Conservation (phyloP, 2,113 vertebrate species). For the Podilymbus podiceps region DNA sequence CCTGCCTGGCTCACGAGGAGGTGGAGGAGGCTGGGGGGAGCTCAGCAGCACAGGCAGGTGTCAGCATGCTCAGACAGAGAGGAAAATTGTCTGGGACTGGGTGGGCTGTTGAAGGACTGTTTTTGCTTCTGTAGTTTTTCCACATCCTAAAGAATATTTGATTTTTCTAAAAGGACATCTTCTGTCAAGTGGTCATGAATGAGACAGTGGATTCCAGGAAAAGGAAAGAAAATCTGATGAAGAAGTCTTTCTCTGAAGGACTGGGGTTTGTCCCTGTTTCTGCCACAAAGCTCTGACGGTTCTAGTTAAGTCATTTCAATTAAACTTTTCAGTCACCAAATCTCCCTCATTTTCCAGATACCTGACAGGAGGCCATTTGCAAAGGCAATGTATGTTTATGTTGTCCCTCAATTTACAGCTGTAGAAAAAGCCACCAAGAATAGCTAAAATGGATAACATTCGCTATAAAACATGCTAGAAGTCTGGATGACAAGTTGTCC, state of each 20-base stretch:
- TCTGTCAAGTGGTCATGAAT: not conserved
- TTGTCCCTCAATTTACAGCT: not conserved
- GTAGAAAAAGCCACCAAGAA: not conserved
- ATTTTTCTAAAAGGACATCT: not conserved
- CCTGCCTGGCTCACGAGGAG: not conserved
- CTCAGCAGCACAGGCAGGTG: not conserved
- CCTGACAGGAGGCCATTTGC: not conserved
- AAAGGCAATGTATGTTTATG: not conserved
- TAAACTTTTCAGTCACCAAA: not conserved
- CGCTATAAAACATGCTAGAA: not conserved
- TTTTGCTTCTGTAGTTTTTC: not conserved
- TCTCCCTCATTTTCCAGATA: accelerated
- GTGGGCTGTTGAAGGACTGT: not conserved
- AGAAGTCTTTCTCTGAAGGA: not conserved
- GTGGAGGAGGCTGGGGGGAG: not conserved
- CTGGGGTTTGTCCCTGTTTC: not conserved
- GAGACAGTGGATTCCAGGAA: not conserved
- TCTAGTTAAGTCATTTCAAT: not conserved
- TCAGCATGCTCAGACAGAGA: not conserved
- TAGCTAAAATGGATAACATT: not conserved
- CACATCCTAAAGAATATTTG: not conserved
- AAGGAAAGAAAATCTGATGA: not conserved
- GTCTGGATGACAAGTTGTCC: not conserved
- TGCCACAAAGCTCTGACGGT: not conserved
- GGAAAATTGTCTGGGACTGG: not conserved